Percentiles rank a stretch among this genome's conserved stretches.
Evolutionary conservation across 2,888 invertebrate genomes (phyloP).

Genomic region (Leuctra nigra): DNA sequence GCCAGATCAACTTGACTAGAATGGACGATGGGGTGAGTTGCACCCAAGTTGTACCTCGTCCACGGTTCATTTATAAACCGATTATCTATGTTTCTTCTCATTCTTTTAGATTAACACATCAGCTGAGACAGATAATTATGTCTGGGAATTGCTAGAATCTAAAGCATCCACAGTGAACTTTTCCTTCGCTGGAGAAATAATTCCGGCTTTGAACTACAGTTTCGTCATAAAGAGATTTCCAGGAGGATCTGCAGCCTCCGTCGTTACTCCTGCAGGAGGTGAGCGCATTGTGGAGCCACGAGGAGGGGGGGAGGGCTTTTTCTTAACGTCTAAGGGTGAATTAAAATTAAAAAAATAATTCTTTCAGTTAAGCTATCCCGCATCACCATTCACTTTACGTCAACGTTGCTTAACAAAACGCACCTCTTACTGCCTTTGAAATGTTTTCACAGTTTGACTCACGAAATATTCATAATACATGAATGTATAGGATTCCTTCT

Average conservation of each 20-base stretch:
- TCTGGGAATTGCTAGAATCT: constrained; percentile 50
- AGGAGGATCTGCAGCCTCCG: constrained; percentile 48
- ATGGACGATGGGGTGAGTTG: not conserved
- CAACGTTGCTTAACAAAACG: too few species aligned
- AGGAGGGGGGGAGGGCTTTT: too few species aligned
- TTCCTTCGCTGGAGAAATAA: constrained; percentile 51
- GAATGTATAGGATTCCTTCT: too few species aligned
- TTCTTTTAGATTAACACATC: constrained; percentile 40
- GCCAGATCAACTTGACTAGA: not conserved
- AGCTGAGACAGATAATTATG: constrained; percentile 48
- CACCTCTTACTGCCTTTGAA: too few species aligned
- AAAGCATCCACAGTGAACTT: constrained; percentile 48
- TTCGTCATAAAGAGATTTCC: constrained; percentile 53
- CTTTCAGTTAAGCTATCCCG: too few species aligned
- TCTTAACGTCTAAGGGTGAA: too few species aligned
- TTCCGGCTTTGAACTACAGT: too few species aligned
- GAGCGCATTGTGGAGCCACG: too few species aligned
- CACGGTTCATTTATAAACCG: not conserved
- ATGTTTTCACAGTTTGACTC: not conserved
- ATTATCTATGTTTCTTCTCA: constrained; percentile 6
- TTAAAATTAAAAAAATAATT: too few species aligned
- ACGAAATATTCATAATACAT: not conserved
- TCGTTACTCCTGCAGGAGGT: constrained; percentile 47
- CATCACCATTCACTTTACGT: too few species aligned
- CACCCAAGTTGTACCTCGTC: not conserved